These are phyloP conservation scores for Hypolimnas misippus DNA, from an alignment of 2,888 invertebrate genomes.

Conservation along the genomic window DNA sequence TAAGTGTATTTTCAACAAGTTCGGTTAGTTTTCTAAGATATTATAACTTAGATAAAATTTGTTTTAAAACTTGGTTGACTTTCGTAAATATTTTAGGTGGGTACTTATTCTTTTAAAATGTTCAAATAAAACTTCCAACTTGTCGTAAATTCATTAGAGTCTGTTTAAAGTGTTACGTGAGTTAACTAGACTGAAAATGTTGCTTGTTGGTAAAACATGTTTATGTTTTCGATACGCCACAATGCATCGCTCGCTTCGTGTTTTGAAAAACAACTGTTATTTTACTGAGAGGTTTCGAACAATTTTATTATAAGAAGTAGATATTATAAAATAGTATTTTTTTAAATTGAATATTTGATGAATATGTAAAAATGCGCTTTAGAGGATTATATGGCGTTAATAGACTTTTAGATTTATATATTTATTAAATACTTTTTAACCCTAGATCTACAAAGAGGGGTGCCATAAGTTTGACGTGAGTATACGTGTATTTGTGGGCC, in stretches of 20 bases:
- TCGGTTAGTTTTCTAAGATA: neutral
- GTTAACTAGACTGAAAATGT: slow-evolving; percentile 8
- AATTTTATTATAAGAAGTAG: neutral
- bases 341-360: no score
- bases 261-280: slow-evolving; percentile 11
- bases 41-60: neutral
- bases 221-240: slow-evolving; percentile 18
- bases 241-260: slow-evolving; percentile 1
- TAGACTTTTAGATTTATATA: no score
- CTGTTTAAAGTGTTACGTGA: slow-evolving; percentile 5
- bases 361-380: no score
- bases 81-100: neutral
- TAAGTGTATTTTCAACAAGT: neutral
- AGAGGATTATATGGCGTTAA: no score
- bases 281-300: neutral
- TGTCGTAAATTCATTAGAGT: neutral
- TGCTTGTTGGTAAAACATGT: slow-evolving; percentile 13
- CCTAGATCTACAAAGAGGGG: no score
- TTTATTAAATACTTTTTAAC: no score
- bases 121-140: neutral
- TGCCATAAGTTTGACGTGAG: no score
- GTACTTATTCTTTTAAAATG: neutral
- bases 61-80: neutral
- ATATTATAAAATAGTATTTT: no score
- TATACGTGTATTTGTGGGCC: no score